Evolutionary conservation across 2,113 vertebrate genomes (phyloP).

Genomic region (Thunnus maccoyii): DNA sequence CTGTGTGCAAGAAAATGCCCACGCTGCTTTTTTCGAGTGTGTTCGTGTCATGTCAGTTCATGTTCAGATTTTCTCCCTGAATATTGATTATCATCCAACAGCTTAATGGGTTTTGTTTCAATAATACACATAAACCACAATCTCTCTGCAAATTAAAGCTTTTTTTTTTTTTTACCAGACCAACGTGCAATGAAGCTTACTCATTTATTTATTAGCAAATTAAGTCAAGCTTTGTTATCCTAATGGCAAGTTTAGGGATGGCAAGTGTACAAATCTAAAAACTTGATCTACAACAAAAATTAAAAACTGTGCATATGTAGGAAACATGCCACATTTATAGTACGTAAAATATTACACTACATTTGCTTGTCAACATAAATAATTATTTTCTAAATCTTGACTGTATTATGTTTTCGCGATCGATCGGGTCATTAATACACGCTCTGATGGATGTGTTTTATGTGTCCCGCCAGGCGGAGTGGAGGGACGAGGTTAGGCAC

Average conservation of each 20-base stretch:
- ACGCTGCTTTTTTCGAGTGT: conserved; percentile 43
- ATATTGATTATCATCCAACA: conserved; percentile 67
- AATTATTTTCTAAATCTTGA: too few relatives aligned
- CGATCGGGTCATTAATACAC: neutral
- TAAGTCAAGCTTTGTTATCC: neutral
- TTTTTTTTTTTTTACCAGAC: conserved; percentile 31
- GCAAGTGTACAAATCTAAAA: neutral
- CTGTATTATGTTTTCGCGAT: too few relatives aligned
- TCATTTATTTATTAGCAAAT: neutral
- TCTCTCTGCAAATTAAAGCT: conserved; percentile 29
- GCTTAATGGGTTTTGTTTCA: conserved; percentile 61
- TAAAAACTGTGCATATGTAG: neutral
- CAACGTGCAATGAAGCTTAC: conserved; percentile 14
- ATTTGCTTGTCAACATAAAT: too few relatives aligned
- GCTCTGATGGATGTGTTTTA: conserved; percentile 14
- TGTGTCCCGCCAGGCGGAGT: conserved; percentile 88
- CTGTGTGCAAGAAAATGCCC: conserved; percentile 51
- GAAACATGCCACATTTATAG: too few relatives aligned
- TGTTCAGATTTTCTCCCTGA: conserved; percentile 44
- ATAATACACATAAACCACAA: conserved; percentile 14
- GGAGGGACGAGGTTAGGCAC: conserved; percentile 96
- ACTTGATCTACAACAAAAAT: neutral
- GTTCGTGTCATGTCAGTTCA: conserved; percentile 56
- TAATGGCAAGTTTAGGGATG: neutral
- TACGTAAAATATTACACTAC: too few relatives aligned